Evolutionary conservation across 2,888 invertebrate genomes (phyloP), one percentile per base, ranked within the genome.

Genomic region (Acleris sparsana): DNA sequence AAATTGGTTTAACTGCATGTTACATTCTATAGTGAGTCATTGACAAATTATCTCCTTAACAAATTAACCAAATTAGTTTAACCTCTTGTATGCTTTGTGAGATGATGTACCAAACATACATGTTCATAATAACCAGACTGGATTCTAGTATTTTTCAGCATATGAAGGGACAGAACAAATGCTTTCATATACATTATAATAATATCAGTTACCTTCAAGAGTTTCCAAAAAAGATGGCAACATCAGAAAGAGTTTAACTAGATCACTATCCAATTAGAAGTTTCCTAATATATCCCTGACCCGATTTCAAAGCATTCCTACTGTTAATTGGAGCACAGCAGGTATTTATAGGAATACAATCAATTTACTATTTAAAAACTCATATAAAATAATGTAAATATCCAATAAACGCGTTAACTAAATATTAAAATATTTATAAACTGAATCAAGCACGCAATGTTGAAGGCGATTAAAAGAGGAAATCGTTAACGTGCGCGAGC

Each of bases 201-300:
- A 13, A 52, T 25, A 52, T 5, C 13, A 17, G 7, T 25, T 16
- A 13, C 9, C 22, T 33, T 16, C 16, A 46, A n/a, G 5, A 44
- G 44, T n/a, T n/a, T 44, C 13, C 33, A 20, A 17, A 55, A 20
- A 13, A 56, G n/a, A 22, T 11, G 6, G 17, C 55, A 55, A 25
- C 22, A 55, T n/a, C 5, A 17, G 52, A 56, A 33, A 55, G 22
- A 39, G 55, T 55, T 55, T 48, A 55, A 55, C 20, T 25, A 51
- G 20, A 56, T 65, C 16, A 25, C 43, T 49, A 55, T 29, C 55
- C 55, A 65, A 65, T 65, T 44, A 61, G 51, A 65, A 44, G 49
- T 65, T 33, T 55, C 65, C 55, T 60, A 61, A 61, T 60, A 60
- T 49, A 65, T 65, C 60, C 65, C 60, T 65, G 65, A 65, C 65